Base-by-base conservation (phyloP, 2,113 vertebrate species). In the Cryptoleucopteryx plumbea region DNA sequence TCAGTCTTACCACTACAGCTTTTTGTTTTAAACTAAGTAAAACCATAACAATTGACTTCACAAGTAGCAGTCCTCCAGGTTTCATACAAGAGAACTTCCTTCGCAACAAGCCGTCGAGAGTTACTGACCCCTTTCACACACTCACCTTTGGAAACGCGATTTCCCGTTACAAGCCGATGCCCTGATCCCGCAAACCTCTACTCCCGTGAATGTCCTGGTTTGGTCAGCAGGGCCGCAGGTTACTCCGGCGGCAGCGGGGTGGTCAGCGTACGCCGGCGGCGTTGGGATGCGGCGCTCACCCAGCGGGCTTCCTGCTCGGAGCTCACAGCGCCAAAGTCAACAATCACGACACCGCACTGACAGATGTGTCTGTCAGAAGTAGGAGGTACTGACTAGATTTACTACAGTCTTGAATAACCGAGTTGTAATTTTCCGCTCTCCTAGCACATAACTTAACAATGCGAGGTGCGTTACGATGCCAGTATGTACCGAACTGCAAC, bases 191-290 rank as follows among this genome's bases (percentile, higher is more conserved):
- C 70, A 87, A 94, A 75, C 20, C 61, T 72, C 63, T 40, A 10
- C 38, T 75, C 52, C 14, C 22, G 19, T 0, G 0, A 79, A 5
- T 0, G 0, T 32, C 34, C n/a, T 17, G 42, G 36, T 74, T 36
- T 15, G 63, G 58, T 40, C 13, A 68, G 59, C 32, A 25, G 62
- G 32, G 82, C 70, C 75, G 70, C 67, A 47, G 22, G 47, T 75
- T 9, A 23, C 1, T 3, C 25, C 6, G 4, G 66, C 3, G 1
- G 62, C 88, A 67, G 66, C 0, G 0, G 75, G 29, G 79, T 1
- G 0, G 43, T 32, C 38, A 43, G 74, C 31, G 6, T 11, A 22
- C 0, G 3, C 63, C 0, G 0, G 52, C 79, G 74, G 61, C 52
- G 85, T 45, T 29, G 74, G 61, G 94, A 91, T 87, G 62, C 20